These are phyloP conservation scores for Perodicticus potto DNA, from an alignment of 2,797 vertebrate genomes.

Conservation along the genomic window DNA sequence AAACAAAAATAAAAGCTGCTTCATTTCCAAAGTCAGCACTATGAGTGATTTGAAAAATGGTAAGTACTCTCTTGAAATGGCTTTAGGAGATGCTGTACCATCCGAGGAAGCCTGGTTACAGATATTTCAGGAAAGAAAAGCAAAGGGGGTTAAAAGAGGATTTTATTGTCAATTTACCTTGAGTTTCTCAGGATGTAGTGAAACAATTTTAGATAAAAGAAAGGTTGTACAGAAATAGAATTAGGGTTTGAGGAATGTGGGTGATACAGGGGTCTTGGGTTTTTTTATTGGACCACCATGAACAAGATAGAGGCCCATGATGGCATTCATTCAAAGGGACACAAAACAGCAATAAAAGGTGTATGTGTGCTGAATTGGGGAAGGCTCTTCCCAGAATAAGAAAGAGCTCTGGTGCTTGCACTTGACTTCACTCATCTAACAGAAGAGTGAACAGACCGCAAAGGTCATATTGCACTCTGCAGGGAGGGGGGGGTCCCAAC, in stretches of 20 bases:
- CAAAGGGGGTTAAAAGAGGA: neutral
- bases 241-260: neutral
- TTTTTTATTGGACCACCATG: neutral
- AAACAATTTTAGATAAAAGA: neutral
- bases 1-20: neutral
- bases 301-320: neutral
- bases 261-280: neutral
- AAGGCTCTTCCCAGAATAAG: neutral
- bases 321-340: neutral
- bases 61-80: neutral
- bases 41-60: neutral
- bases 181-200: neutral
- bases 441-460: neutral
- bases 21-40: neutral
- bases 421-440: neutral
- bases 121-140: neutral
- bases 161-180: neutral
- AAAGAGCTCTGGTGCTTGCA: neutral
- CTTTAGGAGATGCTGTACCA: neutral
- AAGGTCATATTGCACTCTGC: neutral
- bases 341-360: neutral
- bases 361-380: neutral
- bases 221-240: neutral
- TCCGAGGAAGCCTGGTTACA: neutral
- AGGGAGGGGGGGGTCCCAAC: no score